A percentile compares a stretch with the other conserved stretches of the same genome.
phyloP scores from a whole-genome alignment of 2,113 vertebrate species.

The Thunnus maccoyii region DNA sequence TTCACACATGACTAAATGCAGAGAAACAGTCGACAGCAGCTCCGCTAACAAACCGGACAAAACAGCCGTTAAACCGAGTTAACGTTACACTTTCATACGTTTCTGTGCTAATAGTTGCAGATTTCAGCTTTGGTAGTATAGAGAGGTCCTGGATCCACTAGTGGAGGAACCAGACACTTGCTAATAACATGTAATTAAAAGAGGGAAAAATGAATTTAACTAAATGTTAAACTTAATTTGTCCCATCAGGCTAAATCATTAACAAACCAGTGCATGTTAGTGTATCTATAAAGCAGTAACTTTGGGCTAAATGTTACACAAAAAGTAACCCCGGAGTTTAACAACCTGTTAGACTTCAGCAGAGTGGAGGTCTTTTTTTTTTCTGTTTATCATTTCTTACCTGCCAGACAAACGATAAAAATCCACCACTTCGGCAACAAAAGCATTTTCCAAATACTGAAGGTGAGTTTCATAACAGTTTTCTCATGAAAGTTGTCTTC shows the following conservation, averaged over 20 bases:
- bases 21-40: background rate
- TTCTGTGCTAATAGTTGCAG: no score
- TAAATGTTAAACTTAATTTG: background rate
- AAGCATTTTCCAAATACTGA: slow-evolving; percentile 49
- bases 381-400: slow-evolving; percentile 54
- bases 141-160: fast-evolving
- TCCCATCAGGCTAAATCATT: background rate
- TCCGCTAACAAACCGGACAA: background rate
- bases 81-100: no score
- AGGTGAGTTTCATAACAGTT: background rate
- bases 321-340: background rate
- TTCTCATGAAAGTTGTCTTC: background rate
- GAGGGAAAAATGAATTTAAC: background rate
- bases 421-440: slow-evolving; percentile 61
- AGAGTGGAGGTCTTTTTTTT: background rate
- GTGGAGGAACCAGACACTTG: background rate
- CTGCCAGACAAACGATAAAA: slow-evolving; percentile 64
- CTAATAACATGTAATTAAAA: background rate
- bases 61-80: no score
- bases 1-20: slow-evolving; percentile 55
- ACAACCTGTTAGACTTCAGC: slow-evolving; percentile 52
- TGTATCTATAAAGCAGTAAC: background rate
- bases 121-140: background rate
- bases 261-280: background rate
- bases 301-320: background rate